Conservation (phyloP, 2,888 invertebrate genomes). For the Agrochola litura region DNA sequence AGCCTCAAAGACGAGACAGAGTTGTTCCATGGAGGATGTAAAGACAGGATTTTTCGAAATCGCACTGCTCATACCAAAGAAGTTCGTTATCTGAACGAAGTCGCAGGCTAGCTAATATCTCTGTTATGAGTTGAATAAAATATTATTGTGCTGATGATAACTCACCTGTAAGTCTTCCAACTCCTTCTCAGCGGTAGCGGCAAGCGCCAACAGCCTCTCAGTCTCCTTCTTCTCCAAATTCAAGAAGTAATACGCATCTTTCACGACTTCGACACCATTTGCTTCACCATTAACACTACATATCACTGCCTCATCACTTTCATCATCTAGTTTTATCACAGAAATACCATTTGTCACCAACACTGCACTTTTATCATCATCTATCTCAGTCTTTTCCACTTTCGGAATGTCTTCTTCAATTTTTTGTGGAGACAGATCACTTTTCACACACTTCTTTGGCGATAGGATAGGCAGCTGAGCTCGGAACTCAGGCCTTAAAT, state of each 20-base stretch:
- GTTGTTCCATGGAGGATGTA: not conserved
- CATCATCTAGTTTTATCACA: conserved; percentile 84
- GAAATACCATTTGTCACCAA: conserved; percentile 71
- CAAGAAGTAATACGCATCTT: conserved; percentile 95
- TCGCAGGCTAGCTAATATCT: too few species aligned
- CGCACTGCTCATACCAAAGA: not conserved
- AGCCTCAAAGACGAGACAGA: not conserved
- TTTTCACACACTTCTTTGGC: conserved; percentile 88
- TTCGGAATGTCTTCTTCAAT: conserved; percentile 79
- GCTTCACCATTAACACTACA: conserved; percentile 74
- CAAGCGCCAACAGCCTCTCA: conserved; percentile 92
- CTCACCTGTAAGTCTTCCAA: conserved; percentile 90
- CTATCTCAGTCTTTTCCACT: conserved; percentile 69
- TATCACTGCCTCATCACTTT: conserved; percentile 70
- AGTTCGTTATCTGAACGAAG: not conserved
- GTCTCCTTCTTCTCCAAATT: conserved; percentile 94
- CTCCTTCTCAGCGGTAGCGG: conserved; percentile 93
- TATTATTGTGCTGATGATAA: not conserved
- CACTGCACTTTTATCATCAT: conserved; percentile 78
- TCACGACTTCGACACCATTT: conserved; percentile 83
- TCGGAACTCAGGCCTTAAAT: conserved; percentile 95
- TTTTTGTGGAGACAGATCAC: conserved; percentile 82
- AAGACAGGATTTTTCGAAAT: too few species aligned
- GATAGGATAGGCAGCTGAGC: conserved; percentile 94
- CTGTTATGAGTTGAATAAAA: too few species aligned